Conservation (phyloP, 2,113 vertebrate species). For the Antechinus stuartii region DNA sequence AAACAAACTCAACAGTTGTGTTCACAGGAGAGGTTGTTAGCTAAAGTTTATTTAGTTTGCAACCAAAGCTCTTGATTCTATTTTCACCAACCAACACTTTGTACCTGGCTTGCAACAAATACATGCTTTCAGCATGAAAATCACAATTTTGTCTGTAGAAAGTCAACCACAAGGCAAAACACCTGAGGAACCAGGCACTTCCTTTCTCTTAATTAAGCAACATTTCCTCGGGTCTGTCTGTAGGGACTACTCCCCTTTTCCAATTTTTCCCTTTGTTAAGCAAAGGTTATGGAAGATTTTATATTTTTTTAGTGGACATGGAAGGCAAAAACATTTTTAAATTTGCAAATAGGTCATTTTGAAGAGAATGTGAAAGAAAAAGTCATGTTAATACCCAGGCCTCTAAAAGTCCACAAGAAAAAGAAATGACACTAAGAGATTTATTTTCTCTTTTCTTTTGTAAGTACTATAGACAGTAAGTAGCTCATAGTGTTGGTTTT, state of each 20-base stretch:
- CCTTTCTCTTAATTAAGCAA: too few relatives aligned
- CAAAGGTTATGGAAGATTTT: not conserved
- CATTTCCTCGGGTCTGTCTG: too few relatives aligned
- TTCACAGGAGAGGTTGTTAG: not conserved
- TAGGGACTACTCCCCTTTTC: not conserved
- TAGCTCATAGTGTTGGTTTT: not conserved
- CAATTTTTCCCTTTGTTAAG: not conserved
- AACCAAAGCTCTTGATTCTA: not conserved
- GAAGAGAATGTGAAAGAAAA: not conserved
- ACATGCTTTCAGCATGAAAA: not conserved
- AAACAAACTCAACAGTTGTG: not conserved
- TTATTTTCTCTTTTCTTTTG: not conserved
- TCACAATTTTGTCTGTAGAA: not conserved
- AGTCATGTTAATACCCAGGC: too few relatives aligned
- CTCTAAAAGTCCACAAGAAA: not conserved
- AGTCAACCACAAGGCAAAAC: not conserved
- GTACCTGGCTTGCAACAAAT: not conserved
- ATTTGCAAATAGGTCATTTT: not conserved
- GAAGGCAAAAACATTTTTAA: not conserved
- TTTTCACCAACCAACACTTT: not conserved
- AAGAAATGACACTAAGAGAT: not conserved
- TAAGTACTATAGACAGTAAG: not conserved
- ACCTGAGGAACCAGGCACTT: accelerated
- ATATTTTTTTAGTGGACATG: not conserved
- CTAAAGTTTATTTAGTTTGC: not conserved